Conservation (phyloP, 2,797 vertebrate genomes). For the Passerculus sandwichensis region DNA sequence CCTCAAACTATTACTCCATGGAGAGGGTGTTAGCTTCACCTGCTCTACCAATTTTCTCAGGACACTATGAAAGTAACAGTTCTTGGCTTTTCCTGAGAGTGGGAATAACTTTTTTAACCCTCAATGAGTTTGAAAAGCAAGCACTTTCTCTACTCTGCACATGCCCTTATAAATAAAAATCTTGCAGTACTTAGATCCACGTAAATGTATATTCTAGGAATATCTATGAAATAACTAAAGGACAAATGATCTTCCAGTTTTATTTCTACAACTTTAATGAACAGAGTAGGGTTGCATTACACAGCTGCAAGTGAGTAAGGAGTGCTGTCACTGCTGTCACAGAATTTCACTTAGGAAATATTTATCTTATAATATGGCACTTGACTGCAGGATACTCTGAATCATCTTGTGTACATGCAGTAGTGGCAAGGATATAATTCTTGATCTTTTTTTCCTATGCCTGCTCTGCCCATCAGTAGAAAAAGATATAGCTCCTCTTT, state of each 20-base stretch:
- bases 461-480: background rate
- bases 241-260: background rate
- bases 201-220: background rate
- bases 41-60: background rate
- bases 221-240: background rate
- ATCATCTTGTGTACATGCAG: background rate
- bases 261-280: slow-evolving; percentile 13
- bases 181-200: background rate
- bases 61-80: background rate
- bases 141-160: background rate
- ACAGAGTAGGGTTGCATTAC: background rate
- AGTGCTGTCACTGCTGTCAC: background rate
- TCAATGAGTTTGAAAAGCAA: background rate
- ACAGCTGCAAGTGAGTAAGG: background rate
- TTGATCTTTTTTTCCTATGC: background rate
- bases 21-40: background rate
- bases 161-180: background rate
- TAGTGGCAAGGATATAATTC: slow-evolving; percentile 11
- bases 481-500: background rate
- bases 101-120: background rate
- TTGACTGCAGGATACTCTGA: background rate
- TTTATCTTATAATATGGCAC: background rate
- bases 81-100: background rate
- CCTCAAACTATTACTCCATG: background rate
- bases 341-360: background rate